Evolutionary conservation across 1,140 invertebrate species (phyloP), one percentile per base, ranked within the genome.

Genomic region (Euborellia annulipes): DNA sequence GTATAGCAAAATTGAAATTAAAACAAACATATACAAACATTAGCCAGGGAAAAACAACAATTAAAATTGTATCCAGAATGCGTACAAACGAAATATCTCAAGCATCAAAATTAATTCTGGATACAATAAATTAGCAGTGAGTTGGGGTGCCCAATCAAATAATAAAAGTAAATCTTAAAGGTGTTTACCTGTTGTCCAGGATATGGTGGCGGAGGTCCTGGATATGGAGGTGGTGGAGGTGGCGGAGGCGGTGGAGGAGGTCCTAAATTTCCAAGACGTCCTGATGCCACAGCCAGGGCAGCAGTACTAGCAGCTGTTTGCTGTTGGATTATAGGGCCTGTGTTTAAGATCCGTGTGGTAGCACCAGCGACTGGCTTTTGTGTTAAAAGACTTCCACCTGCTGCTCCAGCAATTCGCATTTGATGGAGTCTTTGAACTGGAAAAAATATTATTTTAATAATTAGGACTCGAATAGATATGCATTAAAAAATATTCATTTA

Each of bases 141-240:
- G 23, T 27, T 27, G 23, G 23, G 23, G 23, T 27, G 23, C 23
- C 23, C 23, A 27, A 27, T 27, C 23, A 27, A 27, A 27, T n/a
- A n/a, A n/a, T n/a, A 27, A 6, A 27, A 27, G 23, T 27, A 6
- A 11, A 27, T 6, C 4, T 27, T 38, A 6, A 20, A 20, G 2
- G 6, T 23, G 43, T 36, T 19, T 36, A 46, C 41, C 36, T 41
- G 53, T 39, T 43, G 49, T 22, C 71, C 74, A 41, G 77, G 76
- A 62, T 78, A 78, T 2, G 78, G 77, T 20, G 76, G 76, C 13
- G 74, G 76, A 18, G 70, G 72, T 20, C 68, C 70, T 7, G 70
- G 70, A 58, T 72, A 71, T 21, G 76, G 76, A 21, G 76, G 76
- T 14, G 75, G 75, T 3, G 71, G 72, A 6, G 73, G 71, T 14